phyloP scores from a whole-genome alignment of 2,797 vertebrate species.

The Sebastes nivosus region DNA sequence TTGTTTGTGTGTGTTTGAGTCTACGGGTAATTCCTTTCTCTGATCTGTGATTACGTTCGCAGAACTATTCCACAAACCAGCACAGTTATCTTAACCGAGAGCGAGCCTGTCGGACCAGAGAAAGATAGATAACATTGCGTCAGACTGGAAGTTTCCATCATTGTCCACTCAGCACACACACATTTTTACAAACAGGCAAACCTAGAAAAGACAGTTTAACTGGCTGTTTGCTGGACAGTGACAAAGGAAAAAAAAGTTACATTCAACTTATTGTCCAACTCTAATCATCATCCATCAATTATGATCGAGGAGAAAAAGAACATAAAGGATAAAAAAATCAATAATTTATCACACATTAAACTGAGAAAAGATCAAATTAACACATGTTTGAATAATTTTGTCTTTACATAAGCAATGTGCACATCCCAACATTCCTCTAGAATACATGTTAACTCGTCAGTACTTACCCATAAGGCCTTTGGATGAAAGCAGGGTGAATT shows the following conservation, averaged over 20 bases:
- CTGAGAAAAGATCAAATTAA: not conserved
- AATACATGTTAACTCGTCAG: slow-evolving; percentile 7
- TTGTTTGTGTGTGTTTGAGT: slow-evolving; percentile 96
- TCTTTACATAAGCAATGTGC: not conserved
- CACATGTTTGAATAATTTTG: not conserved
- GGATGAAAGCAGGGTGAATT: slow-evolving; percentile 98
- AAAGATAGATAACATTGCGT: slow-evolving; percentile 99
- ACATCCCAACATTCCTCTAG: slow-evolving; percentile 7
- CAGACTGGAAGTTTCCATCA: slow-evolving; percentile 87
- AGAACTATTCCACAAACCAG: slow-evolving; percentile 99
- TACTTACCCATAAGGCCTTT: slow-evolving; percentile 99
- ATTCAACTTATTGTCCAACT: slow-evolving; percentile 32
- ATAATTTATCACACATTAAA: slow-evolving; percentile 25
- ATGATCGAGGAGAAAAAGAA: slow-evolving; percentile 30
- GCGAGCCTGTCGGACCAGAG: slow-evolving; percentile 99
- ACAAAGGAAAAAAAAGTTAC: slow-evolving; percentile 3
- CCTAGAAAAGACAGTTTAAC: slow-evolving; percentile 50
- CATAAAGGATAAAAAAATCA: not conserved
- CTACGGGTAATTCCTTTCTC: slow-evolving; percentile 93
- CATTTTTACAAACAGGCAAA: slow-evolving; percentile 46
- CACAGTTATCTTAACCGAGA: slow-evolving; percentile 98
- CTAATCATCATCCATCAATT: slow-evolving; percentile 32
- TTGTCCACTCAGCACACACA: slow-evolving; percentile 52
- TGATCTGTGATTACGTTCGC: slow-evolving; percentile 92
- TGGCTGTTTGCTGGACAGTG: slow-evolving; percentile 31